Base-by-base conservation (phyloP, 2,113 vertebrate species). In the Podiceps cristatus region DNA sequence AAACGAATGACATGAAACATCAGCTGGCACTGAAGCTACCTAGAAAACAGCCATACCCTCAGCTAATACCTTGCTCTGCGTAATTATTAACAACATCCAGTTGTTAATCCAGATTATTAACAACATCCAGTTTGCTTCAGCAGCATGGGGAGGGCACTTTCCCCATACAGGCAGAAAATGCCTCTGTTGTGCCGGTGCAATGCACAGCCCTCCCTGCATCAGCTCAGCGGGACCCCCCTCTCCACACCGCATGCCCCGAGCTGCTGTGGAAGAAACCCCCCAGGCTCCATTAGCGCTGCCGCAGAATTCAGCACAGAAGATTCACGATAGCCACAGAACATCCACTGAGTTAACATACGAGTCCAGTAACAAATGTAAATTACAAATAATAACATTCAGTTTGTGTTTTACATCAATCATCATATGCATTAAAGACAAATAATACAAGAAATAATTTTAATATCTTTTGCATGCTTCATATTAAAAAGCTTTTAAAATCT, bases 281-380 rank as follows among this genome's bases (percentile, higher is more conserved):
- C 5, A 35, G 50, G 13, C 5, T 68, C 63, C 53, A 50, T 55
- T 86, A 85, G 81, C 1, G 17, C 17, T 64, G 71, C 58, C 6
- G 2, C 69, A 62, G 29, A 60, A 83, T 37, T 40, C 29, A 40
- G 7, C 40, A 68, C 37, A 31, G 64, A 49, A 40, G 15, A 22
- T 22, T 28, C 33, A 5, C 0, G 0, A 47, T 0, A 33, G 68
- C 68, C 87, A 78, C 31, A 56, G 66, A 88, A 78, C 37, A 60
- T 3, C 0, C 0, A 18, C 6, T 3, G 74, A 91, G 50, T 18
- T 23, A 47, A 76, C 35, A 19, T 3, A 35, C 0, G 0, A 68
- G 49, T 24, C 80, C 58, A 37, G 44, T 59, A 47, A 69, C 35
- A 86, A 66, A 69, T 20, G 0, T 4, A 80, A 56, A 11, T 29